Evolutionary conservation across 2,888 invertebrate species (phyloP), one percentile per base, ranked within the genome.

Genomic region (Penaeus monodon): DNA sequence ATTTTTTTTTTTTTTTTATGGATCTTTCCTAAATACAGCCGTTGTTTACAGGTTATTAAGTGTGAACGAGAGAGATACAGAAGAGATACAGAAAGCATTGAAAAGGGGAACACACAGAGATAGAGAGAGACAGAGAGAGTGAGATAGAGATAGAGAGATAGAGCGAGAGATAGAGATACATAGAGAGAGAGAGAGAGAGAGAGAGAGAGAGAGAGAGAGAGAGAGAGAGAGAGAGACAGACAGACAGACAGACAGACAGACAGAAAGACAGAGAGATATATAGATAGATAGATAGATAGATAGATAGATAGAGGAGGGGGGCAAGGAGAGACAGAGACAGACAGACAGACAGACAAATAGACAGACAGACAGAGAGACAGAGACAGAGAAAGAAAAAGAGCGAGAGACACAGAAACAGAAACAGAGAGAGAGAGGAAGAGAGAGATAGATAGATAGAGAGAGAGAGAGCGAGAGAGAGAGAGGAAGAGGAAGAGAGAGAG

Each of bases 171-270:
- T 29, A 73, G 73, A 10, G 27, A n/a, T 1, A 33, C 6, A 70
- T 44, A 44, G n/a, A 77, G 76, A 27, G 73, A 20, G 27, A 73
- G 73, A 73, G 73, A 20, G 73, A 73, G 73, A 10, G 27, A n/a
- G 27, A n/a, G 27, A 33, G 20, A 33, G 6, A n/a, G 20, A n/a
- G 33, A 73, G 17, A 73, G 27, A 20, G 10, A 33, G 27, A 17
- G 2, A 8, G 20, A 73, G 3, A n/a, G 27, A 22, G 2, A 73
- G 17, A 33, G 10, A 73, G 6, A 4, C 6, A 73, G 73, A 27
- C 17, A 73, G 73, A 73, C 1, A 73, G 20, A 10, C 17, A 17
- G 33, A 10, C 24, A 73, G 73, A 73, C 7, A 33, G 12, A 73
- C 7, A 73, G 12, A 22, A 1, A 33, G 24, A 10, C 7, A 33